These are phyloP conservation scores for Halcyon chelicuti DNA, from an alignment of 2,797 vertebrate species.

Conservation along the genomic window DNA sequence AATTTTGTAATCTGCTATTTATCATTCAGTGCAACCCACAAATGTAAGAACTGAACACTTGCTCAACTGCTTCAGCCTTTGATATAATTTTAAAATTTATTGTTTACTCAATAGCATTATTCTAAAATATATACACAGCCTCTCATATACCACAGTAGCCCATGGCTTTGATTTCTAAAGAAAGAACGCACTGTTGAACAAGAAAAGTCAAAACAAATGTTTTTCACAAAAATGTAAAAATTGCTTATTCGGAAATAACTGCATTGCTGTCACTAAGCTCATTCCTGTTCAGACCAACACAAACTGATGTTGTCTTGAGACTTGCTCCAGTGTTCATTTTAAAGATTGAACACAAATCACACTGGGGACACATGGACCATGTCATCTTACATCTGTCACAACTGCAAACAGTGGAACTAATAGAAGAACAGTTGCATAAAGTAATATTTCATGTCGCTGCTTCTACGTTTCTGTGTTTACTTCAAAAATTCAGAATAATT, in stretches of 20 bases:
- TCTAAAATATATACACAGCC: neutral
- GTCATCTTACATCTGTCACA: neutral
- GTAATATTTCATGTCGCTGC: accelerated
- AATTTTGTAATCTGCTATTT: neutral
- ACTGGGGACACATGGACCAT: neutral
- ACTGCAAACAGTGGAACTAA: neutral
- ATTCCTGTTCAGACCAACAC: slow-evolving; percentile 37
- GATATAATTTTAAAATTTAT: neutral
- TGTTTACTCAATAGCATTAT: neutral
- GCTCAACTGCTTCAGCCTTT: neutral
- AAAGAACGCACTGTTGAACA: neutral
- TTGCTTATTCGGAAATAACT: slow-evolving; percentile 37
- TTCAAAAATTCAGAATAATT: neutral
- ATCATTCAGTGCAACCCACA: neutral
- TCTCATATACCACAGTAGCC: neutral
- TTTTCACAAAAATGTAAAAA: neutral
- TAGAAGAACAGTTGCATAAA: accelerated
- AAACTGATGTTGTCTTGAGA: slow-evolving; percentile 43
- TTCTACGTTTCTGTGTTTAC: neutral
- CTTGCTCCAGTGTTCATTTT: neutral
- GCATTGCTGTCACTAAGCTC: slow-evolving; percentile 1
- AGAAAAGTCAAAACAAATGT: neutral
- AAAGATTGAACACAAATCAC: neutral
- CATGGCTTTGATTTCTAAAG: neutral
- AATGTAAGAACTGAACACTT: neutral